These are phyloP conservation scores for Rhadina sibilatrix DNA, from an alignment of 2,113 vertebrate species.

Conservation along the genomic window DNA sequence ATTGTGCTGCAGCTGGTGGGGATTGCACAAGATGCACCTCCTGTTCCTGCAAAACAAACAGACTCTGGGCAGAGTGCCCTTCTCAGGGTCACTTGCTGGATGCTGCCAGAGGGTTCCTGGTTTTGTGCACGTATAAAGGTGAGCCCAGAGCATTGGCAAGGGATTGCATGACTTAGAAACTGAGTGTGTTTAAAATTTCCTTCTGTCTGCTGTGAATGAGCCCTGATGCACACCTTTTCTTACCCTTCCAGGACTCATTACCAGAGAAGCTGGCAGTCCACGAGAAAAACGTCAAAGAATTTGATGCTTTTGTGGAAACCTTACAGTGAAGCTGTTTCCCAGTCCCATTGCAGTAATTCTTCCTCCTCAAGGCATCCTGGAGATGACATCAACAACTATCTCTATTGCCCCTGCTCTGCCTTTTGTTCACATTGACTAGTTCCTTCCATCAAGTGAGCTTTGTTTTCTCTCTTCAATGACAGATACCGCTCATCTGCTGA, in stretches of 20 bases:
- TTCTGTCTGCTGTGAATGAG: not conserved
- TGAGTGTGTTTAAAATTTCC: not conserved
- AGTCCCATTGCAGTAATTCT: slow-evolving; percentile 13
- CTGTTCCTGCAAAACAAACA: not conserved
- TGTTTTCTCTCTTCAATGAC: slow-evolving; percentile 6
- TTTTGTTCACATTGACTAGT: not conserved
- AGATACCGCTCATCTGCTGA: not conserved
- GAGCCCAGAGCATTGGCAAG: not conserved
- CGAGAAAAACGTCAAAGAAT: slow-evolving; percentile 96
- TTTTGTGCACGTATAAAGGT: not conserved
- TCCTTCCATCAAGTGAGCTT: slow-evolving; percentile 13
- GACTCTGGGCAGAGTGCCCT: not conserved
- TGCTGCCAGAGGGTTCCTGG: not conserved
- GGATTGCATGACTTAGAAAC: not conserved
- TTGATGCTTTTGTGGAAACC: slow-evolving; percentile 98
- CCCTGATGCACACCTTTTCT: not conserved
- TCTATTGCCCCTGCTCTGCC: not conserved
- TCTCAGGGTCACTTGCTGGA: not conserved
- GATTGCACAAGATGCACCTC: not conserved
- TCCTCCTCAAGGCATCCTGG: slow-evolving; percentile 27
- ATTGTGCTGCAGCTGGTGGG: not conserved
- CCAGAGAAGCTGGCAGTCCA: slow-evolving; percentile 96
- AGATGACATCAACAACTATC: not conserved
- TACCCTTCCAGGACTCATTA: slow-evolving; percentile 85
- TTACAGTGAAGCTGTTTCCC: slow-evolving; percentile 81